Percentiles rank a stretch among this genome's conserved stretches.
Evolutionary conservation across 2,797 vertebrate species (phyloP).

Genomic region (Cuniculus paca): DNA sequence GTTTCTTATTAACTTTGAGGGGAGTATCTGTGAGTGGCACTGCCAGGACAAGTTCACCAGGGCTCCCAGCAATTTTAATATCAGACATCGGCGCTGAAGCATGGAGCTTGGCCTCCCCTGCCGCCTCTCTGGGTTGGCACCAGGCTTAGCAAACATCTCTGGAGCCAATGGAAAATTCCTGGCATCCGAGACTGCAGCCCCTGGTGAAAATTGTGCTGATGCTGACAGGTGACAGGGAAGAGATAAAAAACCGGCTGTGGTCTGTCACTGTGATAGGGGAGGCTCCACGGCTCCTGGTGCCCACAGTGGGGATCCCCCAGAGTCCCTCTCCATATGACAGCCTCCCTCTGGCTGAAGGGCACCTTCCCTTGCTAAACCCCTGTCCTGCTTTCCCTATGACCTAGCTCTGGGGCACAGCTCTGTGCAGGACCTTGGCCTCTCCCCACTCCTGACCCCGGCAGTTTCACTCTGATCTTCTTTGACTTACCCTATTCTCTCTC

Average conservation of each 20-base stretch:
- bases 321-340: rapidly evolving
- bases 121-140: conserved; percentile 34
- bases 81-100: background rate
- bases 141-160: background rate
- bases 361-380: too few species aligned
- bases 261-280: background rate
- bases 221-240: conserved; percentile 67
- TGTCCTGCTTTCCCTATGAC: background rate
- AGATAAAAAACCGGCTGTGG: background rate
- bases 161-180: conserved; percentile 69
- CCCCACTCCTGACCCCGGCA: too few species aligned
- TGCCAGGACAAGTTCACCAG: background rate
- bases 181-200: conserved; percentile 52
- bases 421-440: rapidly evolving
- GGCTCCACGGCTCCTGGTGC: background rate
- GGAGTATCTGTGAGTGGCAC: background rate
- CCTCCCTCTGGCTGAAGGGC: background rate
- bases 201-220: conserved; percentile 64
- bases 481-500: background rate
- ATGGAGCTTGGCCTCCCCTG: background rate
- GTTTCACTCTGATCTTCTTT: background rate
- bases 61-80: conserved; percentile 35
- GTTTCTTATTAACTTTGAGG: conserved; percentile 72
- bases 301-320: background rate
- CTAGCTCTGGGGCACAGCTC: background rate